A percentile compares a stretch with the other conserved stretches of the same genome.
These are phyloP conservation scores for Toxonevra muliebris DNA, from an alignment of 2,888 invertebrate species.

Conservation along the genomic window DNA sequence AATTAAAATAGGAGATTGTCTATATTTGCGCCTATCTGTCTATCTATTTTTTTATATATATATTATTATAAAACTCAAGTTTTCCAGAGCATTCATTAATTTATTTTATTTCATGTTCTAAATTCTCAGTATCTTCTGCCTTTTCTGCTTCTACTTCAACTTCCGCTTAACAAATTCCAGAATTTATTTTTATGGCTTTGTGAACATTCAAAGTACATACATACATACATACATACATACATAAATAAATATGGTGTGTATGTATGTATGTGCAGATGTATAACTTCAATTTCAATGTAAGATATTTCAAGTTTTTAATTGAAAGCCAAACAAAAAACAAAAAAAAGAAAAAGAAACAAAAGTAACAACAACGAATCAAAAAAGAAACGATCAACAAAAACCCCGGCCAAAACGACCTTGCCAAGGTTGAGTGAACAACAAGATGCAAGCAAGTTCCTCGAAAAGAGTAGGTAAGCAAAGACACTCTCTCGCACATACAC, in stretches of 20 bases:
- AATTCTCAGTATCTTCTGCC: no score
- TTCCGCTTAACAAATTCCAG: no score
- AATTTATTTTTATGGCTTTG: no score
- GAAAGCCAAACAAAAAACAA: background rate
- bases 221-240: background rate
- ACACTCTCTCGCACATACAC: no score
- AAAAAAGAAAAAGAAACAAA: constrained; percentile 1
- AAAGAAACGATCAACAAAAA: constrained; percentile 41
- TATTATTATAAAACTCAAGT: background rate
- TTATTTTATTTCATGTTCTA: no score
- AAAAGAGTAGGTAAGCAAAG: no score
- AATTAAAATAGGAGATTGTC: background rate
- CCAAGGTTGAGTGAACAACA: constrained; percentile 61
- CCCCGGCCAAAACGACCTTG: constrained; percentile 63
- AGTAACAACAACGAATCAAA: constrained; percentile 10
- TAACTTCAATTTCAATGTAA: no score
- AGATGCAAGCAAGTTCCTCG: background rate
- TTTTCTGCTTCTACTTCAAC: no score
- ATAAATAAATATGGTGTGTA: no score
- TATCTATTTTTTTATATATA: background rate
- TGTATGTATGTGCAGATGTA: background rate
- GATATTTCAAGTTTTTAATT: no score
- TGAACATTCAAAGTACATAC: background rate
- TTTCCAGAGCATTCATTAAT: no score
- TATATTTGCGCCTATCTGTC: background rate